Percentiles rank a stretch among this genome's conserved stretches.
These are phyloP conservation scores for Cetoscarus ocellatus DNA, from an alignment of 2,797 vertebrate genomes.

Conservation along the genomic window DNA sequence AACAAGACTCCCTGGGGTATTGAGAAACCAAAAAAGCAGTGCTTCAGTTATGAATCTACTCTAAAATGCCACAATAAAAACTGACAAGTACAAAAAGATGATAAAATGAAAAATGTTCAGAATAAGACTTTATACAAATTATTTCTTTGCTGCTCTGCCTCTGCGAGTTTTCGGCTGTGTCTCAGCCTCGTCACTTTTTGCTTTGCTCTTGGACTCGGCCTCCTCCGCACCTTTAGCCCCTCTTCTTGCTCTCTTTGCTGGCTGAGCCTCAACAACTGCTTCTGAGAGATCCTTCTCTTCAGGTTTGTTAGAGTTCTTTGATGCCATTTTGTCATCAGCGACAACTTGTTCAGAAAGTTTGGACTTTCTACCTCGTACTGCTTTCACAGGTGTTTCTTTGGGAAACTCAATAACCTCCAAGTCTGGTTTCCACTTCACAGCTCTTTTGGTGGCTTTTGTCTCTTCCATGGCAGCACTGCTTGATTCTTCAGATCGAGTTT, in stretches of 20 bases:
- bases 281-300: slow-evolving; percentile 77
- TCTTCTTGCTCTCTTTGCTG: slow-evolving; percentile 61
- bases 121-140: slow-evolving; percentile 45
- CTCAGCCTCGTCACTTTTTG: slow-evolving; percentile 26
- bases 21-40: slow-evolving; percentile 31
- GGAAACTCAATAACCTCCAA: slow-evolving; percentile 43
- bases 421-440: slow-evolving; percentile 67
- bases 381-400: slow-evolving; percentile 47
- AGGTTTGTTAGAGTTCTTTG: slow-evolving; percentile 35
- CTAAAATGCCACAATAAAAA: slow-evolving; percentile 31
- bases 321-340: slow-evolving; percentile 20
- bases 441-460: slow-evolving; percentile 45
- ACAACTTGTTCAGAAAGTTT: slow-evolving; percentile 32
- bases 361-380: slow-evolving; percentile 55
- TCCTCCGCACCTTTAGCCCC: slow-evolving; percentile 45
- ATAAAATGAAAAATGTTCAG: slow-evolving; percentile 5
- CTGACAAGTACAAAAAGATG: neutral
- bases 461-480: slow-evolving; percentile 11
- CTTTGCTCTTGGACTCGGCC: slow-evolving; percentile 3
- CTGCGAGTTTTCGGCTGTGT: slow-evolving; percentile 56
- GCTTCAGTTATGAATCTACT: slow-evolving; percentile 54
- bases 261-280: slow-evolving; percentile 38
- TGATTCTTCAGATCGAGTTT: neutral
- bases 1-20: slow-evolving; percentile 55
- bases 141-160: slow-evolving; percentile 76